Evolutionary conservation across 2,888 invertebrate genomes (phyloP).

Genomic region (Polia nebulosa): DNA sequence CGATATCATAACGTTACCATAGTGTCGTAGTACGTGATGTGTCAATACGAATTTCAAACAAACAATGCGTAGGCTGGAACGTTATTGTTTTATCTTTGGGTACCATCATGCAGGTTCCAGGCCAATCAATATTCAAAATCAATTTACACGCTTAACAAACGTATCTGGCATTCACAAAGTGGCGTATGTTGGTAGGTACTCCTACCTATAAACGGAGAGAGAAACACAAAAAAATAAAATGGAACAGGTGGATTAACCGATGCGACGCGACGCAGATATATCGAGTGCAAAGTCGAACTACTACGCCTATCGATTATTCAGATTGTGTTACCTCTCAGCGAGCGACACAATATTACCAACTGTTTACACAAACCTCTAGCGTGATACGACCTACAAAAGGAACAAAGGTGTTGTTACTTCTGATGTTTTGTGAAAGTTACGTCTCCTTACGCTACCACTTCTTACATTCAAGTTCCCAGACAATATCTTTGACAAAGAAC

Average conservation of each 20-base stretch:
- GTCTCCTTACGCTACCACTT: slow-evolving; percentile 6
- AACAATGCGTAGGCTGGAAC: slow-evolving; percentile 27
- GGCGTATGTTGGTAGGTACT: neutral
- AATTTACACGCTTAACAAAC: slow-evolving; percentile 42
- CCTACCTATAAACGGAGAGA: neutral
- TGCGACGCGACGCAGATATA: slow-evolving; percentile 43
- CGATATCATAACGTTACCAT: slow-evolving; percentile 42
- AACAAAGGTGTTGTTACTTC: slow-evolving; percentile 29
- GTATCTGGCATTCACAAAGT: slow-evolving; percentile 21
- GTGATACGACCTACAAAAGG: slow-evolving; percentile 27
- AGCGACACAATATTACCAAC: slow-evolving; percentile 29
- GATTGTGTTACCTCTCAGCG: slow-evolving; percentile 43
- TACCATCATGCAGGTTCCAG: slow-evolving; percentile 6
- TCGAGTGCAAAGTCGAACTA: slow-evolving; percentile 49
- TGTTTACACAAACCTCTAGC: slow-evolving; percentile 38
- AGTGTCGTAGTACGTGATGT: slow-evolving; percentile 22
- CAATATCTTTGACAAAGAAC: slow-evolving; percentile 41
- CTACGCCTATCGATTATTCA: slow-evolving; percentile 57
- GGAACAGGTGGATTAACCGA: slow-evolving; percentile 42
- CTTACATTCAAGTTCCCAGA: slow-evolving; percentile 18
- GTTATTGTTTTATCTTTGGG: slow-evolving; percentile 37
- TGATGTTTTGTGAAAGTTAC: slow-evolving; percentile 23
- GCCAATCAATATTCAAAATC: slow-evolving; percentile 49
- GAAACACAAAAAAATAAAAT: slow-evolving; percentile 25
- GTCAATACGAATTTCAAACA: slow-evolving; percentile 47